Percentiles rank a stretch among this genome's conserved stretches.
Evolutionary conservation across 2,797 vertebrate genomes (phyloP).

Genomic region (Spheniscus humboldti): DNA sequence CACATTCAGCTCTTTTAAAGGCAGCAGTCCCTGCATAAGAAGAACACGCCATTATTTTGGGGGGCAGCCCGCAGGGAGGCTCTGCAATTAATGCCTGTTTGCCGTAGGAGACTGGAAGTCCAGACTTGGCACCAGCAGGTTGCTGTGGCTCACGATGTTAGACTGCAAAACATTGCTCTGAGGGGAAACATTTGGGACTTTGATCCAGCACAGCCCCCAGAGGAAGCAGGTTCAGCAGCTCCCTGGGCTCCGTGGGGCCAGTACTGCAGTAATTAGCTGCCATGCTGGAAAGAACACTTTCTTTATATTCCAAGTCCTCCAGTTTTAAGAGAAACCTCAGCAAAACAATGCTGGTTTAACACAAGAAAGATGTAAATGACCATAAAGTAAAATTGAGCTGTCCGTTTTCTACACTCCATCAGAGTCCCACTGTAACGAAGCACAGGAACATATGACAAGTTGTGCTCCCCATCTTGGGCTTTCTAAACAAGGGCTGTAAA

Average conservation of each 20-base stretch:
- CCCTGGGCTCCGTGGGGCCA: not conserved
- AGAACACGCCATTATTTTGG: not conserved
- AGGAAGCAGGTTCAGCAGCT: not conserved
- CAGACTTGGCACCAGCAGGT: not conserved
- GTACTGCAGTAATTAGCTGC: not conserved
- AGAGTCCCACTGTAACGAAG: rapidly evolving
- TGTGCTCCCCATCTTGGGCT: not conserved
- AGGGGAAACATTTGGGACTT: not conserved
- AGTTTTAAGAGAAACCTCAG: not conserved
- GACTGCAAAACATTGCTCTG: not conserved
- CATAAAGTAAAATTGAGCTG: not conserved
- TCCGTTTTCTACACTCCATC: rapidly evolving
- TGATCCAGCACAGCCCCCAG: rapidly evolving
- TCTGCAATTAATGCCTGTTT: not conserved
- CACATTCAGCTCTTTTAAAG: conserved; percentile 85
- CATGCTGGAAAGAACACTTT: not conserved
- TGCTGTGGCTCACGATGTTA: not conserved
- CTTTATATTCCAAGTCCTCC: not conserved
- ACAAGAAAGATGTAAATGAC: not conserved
- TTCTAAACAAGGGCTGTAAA: not conserved
- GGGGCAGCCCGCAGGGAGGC: not conserved
- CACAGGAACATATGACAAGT: not conserved
- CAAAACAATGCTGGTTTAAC: not conserved
- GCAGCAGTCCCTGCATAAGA: conserved; percentile 84
- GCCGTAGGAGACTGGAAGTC: not conserved